Evolutionary conservation across 2,888 invertebrate genomes (phyloP), one percentile per base, ranked within the genome.

Genomic region (Helobdella robusta): DNA sequence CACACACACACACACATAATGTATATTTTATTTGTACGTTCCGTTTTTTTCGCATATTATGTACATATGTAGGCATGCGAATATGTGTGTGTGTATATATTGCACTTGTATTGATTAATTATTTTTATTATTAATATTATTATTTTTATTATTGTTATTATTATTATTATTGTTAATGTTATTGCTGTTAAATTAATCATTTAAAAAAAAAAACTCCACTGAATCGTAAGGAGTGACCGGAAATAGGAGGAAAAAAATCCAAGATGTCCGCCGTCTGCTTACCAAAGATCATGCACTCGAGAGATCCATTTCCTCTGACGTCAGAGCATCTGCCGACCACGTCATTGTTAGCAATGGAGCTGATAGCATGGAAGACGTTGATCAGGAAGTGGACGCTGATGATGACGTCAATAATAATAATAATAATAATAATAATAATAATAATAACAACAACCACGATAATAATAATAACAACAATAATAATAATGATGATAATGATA

Each of bases 391-490:
- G 30, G 30, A 32, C 23, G 8, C 28, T 58, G 6, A 32, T 8
- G 25, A 52, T 8, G 23, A 20, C 15, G 52, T 5, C 34, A 36
- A 18, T 20, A 25, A 35, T 20, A 36, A 59, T 20, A 36, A 15
- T 34, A 36, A 35, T 20, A 44, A 35, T 30, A 44, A 40, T 20
- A 25, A 8, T n/a, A 59, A 59, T 20, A 35, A 59, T n/a, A 36
- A 1, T 50, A 50, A 50, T 50, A 6, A 6, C 20, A n/a, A 50
- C 18, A 50, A 50, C 20, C 11, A 8, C 25, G 30, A 8, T n/a
- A 25, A 2, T n/a, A 56, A 20, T 32, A 25, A 56, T n/a, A 56
- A 56, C 56, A 56, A 28, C n/a, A 30, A 56, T n/a, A n/a, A 25
- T 25, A 32, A 8, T 5, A 4, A 54, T 2, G 3, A 25, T 30